Base-by-base conservation (phyloP, 2,797 vertebrate species). In the Halcyon chelicuti region DNA sequence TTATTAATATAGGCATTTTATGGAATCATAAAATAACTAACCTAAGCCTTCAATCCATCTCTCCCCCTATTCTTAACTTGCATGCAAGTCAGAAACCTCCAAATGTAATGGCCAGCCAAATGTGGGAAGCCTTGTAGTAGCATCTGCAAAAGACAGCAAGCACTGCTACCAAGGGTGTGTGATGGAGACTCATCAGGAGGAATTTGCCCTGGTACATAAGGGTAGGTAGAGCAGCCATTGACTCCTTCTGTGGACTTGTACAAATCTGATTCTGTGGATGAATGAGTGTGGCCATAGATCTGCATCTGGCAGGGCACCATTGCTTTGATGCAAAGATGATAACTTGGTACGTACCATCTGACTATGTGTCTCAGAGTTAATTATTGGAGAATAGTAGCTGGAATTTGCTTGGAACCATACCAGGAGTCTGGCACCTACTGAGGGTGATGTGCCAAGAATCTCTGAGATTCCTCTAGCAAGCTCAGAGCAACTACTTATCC, bases 351-450 rank as follows among this genome's bases (percentile, higher is more conserved):
- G 26, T 39, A 46, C 42, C 74, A 22, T 44, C 58, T 78, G 68
- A 79, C 46, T 58, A 2, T 33, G 54, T 28, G 58, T 25, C 65
- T 78, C 60, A 2, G 37, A 78, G 57, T 68, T 58, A 83, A 94
- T 61, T 91, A 46, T 65, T 91, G 58, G 4, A 58, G 65, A 92
- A 78, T 19, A 19, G 65, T 35, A 73, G 73, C 66, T 72, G 73
- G 57, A 86, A 81, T 91, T 94, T 35, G 19, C 82, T 54, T 90
- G 86, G 70, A 93, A n/a, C 9, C 58, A 83, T 40, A 80, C 73
- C 58, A 74, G 54, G 58, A 62, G 6, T 54, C 29, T 86, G 82
- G 90, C 68, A 80, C 14, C 33, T 12, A 12, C 44, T 67, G 81
- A 93, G 40, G 54, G 7, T 39, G 35, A 25, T 1, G 46, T 88